Conservation (phyloP, 2,888 invertebrate genomes). For the Agrochola lychnidis region DNA sequence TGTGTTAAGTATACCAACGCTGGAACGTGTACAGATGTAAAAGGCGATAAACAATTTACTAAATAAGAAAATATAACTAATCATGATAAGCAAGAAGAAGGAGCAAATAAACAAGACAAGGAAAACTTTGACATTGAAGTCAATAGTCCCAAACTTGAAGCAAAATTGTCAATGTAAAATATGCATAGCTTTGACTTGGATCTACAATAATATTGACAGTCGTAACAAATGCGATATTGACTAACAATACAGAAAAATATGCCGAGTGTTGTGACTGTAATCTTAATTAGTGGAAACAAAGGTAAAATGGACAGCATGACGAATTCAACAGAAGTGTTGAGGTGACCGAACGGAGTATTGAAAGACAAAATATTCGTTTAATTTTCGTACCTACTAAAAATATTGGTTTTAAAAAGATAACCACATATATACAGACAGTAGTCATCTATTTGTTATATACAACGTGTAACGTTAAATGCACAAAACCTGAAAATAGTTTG, state of each 20-base stretch:
- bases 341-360: constrained; percentile 43
- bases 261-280: constrained; percentile 58
- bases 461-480: too few relatives aligned
- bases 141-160: neutral
- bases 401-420: neutral
- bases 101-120: neutral
- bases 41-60: neutral
- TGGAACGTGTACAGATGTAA: too few relatives aligned
- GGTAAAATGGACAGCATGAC: constrained; percentile 57
- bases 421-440: neutral
- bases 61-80: neutral
- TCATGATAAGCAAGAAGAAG: neutral
- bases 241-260: constrained; percentile 57
- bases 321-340: constrained; percentile 51
- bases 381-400: neutral
- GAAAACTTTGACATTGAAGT: neutral
- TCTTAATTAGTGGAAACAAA: constrained; percentile 62
- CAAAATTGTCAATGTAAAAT: neutral
- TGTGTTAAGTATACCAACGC: too few relatives aligned
- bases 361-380: constrained; percentile 18
- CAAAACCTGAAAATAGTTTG: too few relatives aligned
- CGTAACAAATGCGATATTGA: constrained; percentile 58
- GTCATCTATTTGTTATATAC: neutral
- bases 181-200: neutral
- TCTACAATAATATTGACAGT: constrained; percentile 54